Conservation (phyloP, 30 jellyfish, hydroid and myxozoan genomes). For the Aurelia coerulea region DNA sequence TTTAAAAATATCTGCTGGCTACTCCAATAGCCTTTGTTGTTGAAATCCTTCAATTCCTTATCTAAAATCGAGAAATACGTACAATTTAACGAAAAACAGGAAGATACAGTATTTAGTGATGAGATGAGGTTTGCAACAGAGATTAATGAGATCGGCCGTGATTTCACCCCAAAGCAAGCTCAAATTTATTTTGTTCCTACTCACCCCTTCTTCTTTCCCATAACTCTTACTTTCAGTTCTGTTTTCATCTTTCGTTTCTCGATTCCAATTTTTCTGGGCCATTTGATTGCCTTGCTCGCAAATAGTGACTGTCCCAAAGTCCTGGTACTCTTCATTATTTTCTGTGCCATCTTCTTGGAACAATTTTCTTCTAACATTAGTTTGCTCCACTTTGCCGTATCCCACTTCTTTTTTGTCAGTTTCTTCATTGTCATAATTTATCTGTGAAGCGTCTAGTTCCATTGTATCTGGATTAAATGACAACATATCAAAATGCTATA, state of each 20-base stretch:
- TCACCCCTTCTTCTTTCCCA: constrained; percentile 25
- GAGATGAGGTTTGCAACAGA: too few species aligned
- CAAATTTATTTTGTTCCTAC: neutral
- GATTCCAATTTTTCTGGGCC: constrained; percentile 24
- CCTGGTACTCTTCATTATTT: constrained; percentile 29
- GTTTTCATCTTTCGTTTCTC: constrained; percentile 5
- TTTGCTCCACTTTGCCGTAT: constrained; percentile 42
- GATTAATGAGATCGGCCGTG: too few species aligned
- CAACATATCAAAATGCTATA: neutral
- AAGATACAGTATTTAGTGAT: too few species aligned
- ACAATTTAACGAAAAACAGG: too few species aligned
- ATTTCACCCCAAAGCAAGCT: too few species aligned
- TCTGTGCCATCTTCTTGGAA: constrained; percentile 71
- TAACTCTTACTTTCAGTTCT: constrained; percentile 1
- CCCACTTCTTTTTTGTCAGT: constrained; percentile 34
- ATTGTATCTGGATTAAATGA: constrained; percentile 2
- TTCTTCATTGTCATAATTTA: constrained; percentile 2
- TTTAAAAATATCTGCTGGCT: too few species aligned
- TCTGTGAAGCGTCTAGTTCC: constrained; percentile 36
- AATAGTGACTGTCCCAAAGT: constrained; percentile 15
- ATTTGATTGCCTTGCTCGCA: constrained; percentile 36
- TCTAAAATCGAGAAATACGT: too few species aligned
- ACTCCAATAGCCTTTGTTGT: too few species aligned
- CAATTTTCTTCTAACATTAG: constrained; percentile 60
- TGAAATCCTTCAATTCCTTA: too few species aligned